Percentiles rank a stretch among this genome's conserved stretches.
Conservation (phyloP, 2,888 invertebrate species). For the Thera obeliscata region DNA sequence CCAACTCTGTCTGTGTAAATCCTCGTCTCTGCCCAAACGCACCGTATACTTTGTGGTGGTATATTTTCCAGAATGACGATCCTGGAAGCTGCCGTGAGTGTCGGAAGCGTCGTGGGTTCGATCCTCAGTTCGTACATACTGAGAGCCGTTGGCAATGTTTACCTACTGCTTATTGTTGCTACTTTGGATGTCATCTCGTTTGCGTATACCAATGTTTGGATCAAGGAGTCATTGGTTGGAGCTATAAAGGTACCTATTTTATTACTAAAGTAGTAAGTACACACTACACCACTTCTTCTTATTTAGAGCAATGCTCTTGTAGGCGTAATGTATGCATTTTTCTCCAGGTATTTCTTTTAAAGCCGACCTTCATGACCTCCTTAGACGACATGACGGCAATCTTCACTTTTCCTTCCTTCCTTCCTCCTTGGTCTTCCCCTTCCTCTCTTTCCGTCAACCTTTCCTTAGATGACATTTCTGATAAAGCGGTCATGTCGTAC, state of each 20-base stretch:
- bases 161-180: slow-evolving; percentile 77
- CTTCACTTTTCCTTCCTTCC: no score
- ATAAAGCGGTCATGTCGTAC: no score
- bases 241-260: slow-evolving; percentile 59
- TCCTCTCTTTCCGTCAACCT: no score
- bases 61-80: slow-evolving; percentile 84
- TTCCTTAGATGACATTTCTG: no score
- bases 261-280: no score
- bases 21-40: slow-evolving; percentile 7
- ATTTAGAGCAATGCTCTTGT: no score
- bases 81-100: slow-evolving; percentile 84
- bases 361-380: no score
- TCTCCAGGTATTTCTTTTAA: no score
- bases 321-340: no score
- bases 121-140: slow-evolving; percentile 85
- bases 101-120: slow-evolving; percentile 86
- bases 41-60: slow-evolving; percentile 35
- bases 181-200: slow-evolving; percentile 72
- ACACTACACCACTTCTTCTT: no score
- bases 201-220: slow-evolving; percentile 72
- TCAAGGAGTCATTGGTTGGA: slow-evolving; percentile 82
- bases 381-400: no score
- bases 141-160: slow-evolving; percentile 78
- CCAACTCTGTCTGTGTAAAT: background rate
- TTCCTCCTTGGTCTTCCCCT: no score